These are phyloP conservation scores for Neofelis nebulosa DNA, from an alignment of 2,113 vertebrate genomes.

Conservation along the genomic window DNA sequence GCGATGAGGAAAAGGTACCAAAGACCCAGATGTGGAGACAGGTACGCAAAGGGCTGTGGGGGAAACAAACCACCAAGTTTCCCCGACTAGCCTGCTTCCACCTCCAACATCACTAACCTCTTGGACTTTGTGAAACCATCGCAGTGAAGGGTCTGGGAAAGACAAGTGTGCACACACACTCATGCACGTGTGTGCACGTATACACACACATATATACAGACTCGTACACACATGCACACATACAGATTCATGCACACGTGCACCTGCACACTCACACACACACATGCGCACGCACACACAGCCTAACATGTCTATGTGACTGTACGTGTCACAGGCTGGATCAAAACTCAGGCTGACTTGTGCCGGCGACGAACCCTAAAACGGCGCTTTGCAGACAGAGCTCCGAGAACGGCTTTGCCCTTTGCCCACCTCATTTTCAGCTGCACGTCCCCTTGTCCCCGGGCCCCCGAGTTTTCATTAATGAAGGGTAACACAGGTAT, in stretches of 20 bases:
- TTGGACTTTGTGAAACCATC: too few species aligned
- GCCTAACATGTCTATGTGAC: background rate
- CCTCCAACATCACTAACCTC: background rate
- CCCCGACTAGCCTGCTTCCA: too few species aligned
- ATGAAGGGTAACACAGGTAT: background rate
- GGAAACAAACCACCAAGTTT: background rate
- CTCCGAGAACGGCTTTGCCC: background rate
- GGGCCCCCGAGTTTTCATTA: background rate
- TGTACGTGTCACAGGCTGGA: background rate
- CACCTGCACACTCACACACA: background rate
- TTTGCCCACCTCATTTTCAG: background rate
- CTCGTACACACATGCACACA: background rate
- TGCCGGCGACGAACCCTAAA: background rate
- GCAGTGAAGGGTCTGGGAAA: background rate
- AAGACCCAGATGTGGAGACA: background rate
- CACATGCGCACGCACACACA: background rate
- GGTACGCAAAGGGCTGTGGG: fast-evolving
- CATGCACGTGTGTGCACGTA: background rate
- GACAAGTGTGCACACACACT: fast-evolving
- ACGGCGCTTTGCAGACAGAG: background rate
- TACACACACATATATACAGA: background rate
- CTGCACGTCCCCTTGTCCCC: too few species aligned
- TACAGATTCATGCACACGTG: fast-evolving
- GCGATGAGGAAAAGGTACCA: background rate
- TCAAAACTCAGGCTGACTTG: background rate